phyloP scores from a whole-genome alignment of 2,888 invertebrate genomes.

The Athalia circularis region DNA sequence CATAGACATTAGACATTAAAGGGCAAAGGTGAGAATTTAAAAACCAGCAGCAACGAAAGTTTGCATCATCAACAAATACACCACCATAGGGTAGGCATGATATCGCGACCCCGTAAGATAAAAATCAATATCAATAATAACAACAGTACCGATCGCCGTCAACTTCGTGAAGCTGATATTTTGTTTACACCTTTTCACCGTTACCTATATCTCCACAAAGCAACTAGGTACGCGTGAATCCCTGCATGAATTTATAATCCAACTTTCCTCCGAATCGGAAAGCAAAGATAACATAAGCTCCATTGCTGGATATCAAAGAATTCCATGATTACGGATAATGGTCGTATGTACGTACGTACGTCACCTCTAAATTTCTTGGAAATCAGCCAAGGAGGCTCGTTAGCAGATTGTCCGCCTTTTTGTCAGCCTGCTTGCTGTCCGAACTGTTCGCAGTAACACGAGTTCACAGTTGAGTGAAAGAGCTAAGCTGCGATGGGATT shows the following conservation, averaged over 20 bases:
- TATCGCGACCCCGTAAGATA: conserved; percentile 49
- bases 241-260: too few species aligned
- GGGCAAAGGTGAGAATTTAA: background rate
- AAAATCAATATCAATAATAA: conserved; percentile 61
- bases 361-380: conserved; percentile 24
- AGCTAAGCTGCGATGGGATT: too few species aligned
- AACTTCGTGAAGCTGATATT: background rate
- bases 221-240: too few species aligned
- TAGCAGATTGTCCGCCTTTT: conserved; percentile 22
- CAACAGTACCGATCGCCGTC: conserved; percentile 49
- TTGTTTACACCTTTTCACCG: conserved; percentile 37
- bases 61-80: conserved; percentile 4
- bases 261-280: too few species aligned
- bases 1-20: background rate
- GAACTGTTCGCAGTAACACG: background rate
- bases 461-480: too few species aligned
- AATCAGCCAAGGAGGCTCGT: background rate
- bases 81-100: conserved; percentile 6
- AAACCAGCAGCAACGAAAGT: background rate
- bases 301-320: too few species aligned
- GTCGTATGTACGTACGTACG: background rate
- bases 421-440: background rate
- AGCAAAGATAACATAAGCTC: too few species aligned
- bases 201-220: background rate
- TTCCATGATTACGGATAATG: background rate